Evolutionary conservation across 2,888 invertebrate species (phyloP).

Genomic region (Hyposoter didymator): DNA sequence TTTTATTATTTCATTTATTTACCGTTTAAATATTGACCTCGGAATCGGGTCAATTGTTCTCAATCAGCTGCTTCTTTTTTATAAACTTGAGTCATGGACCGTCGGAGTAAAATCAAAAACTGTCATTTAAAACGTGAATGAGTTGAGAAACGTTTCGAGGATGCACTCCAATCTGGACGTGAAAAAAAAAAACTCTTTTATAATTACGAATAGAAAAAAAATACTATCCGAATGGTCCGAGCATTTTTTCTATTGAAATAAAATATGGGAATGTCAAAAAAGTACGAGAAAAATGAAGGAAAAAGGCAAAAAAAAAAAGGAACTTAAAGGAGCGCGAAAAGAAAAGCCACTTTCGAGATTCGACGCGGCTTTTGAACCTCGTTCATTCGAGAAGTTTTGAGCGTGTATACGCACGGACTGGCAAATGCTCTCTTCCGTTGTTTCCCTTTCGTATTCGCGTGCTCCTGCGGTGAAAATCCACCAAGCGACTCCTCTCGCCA

Average conservation of each 20-base stretch:
- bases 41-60: not conserved
- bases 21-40: not conserved
- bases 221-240: not conserved
- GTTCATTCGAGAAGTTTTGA: constrained; percentile 59
- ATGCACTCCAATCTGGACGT: not conserved
- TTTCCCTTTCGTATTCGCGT: not conserved
- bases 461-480: constrained; percentile 28
- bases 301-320: not conserved
- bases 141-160: not conserved
- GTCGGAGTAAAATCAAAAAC: not conserved
- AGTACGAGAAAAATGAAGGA: not conserved
- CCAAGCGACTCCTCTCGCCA: not conserved
- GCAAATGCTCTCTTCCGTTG: constrained; percentile 23
- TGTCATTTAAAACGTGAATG: not conserved
- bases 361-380: constrained; percentile 70
- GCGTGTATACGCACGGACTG: not conserved
- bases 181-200: not conserved
- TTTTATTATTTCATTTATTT: not conserved
- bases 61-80: not conserved
- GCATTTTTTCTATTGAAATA: not conserved
- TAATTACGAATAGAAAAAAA: not conserved
- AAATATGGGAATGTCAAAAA: not conserved
- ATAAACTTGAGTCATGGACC: not conserved
- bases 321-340: constrained; percentile 10
- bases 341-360: constrained; percentile 68